These are phyloP conservation scores for Collichthys lucidus DNA, from an alignment of 2,113 vertebrate genomes.

Conservation along the genomic window DNA sequence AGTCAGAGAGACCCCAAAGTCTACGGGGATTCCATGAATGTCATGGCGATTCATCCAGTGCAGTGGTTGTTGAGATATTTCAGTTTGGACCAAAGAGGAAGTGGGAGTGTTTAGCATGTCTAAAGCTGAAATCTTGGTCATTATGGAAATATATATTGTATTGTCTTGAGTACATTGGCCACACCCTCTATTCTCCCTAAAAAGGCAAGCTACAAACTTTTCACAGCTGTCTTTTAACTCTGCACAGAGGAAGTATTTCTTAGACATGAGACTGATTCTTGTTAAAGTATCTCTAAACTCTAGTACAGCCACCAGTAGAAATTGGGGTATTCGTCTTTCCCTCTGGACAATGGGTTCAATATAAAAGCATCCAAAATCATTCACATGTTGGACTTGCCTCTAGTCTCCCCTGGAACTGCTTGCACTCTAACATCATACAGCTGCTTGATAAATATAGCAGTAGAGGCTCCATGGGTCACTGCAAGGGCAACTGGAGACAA, in stretches of 20 bases:
- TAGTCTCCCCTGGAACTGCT: neutral
- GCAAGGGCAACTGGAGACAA: constrained; percentile 42
- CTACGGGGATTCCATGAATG: too few relatives aligned
- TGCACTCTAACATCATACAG: constrained; percentile 32
- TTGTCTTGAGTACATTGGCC: neutral
- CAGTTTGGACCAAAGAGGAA: neutral
- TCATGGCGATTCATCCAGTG: neutral
- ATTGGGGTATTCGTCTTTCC: neutral
- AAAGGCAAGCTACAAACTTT: neutral
- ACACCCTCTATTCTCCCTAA: neutral
- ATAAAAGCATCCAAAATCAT: neutral
- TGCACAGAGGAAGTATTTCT: neutral
- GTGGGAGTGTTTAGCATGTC: neutral
- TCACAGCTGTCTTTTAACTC: neutral
- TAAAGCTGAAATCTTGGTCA: neutral
- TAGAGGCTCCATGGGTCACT: constrained; percentile 28
- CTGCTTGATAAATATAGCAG: constrained; percentile 66
- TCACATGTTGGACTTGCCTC: neutral
- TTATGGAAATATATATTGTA: neutral
- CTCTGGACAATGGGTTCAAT: neutral
- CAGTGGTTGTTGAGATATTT: neutral
- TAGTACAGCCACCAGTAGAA: neutral
- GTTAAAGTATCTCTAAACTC: neutral
- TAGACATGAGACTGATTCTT: neutral
- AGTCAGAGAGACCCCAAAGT: neutral